A percentile compares a stretch with the other conserved stretches of the same genome.
Conservation (phyloP, 2,888 invertebrate species). For the Archaeoteleia sp. region DNA sequence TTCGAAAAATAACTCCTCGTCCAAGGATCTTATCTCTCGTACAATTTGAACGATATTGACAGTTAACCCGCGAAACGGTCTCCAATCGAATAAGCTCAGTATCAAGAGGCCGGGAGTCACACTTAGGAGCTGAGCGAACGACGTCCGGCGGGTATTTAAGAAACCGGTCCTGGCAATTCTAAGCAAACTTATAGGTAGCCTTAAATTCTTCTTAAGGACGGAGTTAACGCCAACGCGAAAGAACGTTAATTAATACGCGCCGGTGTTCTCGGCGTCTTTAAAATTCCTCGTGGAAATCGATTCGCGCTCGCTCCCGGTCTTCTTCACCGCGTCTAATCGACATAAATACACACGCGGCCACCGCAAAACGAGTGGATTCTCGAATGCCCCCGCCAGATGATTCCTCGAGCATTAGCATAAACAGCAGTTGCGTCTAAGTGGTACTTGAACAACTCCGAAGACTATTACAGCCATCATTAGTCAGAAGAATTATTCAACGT, state of each 20-base stretch:
- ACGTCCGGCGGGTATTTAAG: slow-evolving; percentile 6
- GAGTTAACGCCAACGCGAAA: slow-evolving; percentile 50
- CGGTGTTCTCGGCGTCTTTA: slow-evolving; percentile 50
- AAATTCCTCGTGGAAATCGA: slow-evolving; percentile 52
- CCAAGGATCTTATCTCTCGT: not conserved
- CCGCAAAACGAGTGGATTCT: slow-evolving; percentile 25
- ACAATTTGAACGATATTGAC: slow-evolving; percentile 11
- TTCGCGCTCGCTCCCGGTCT: slow-evolving; percentile 53
- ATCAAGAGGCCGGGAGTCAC: slow-evolving; percentile 12
- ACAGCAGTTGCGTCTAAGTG: slow-evolving; percentile 9
- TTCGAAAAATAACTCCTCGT: too few species aligned
- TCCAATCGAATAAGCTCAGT: slow-evolving; percentile 3
- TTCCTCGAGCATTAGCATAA: slow-evolving; percentile 40
- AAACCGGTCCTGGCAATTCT: slow-evolving; percentile 43
- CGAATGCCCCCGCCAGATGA: slow-evolving; percentile 23
- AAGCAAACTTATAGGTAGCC: slow-evolving; percentile 46
- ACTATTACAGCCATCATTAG: too few species aligned
- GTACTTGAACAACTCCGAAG: too few species aligned
- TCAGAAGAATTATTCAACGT: too few species aligned
- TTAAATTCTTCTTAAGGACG: slow-evolving; percentile 50
- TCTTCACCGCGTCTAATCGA: slow-evolving; percentile 45
- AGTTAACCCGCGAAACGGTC: too few species aligned
- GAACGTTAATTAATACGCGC: slow-evolving; percentile 50
- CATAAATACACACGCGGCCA: slow-evolving; percentile 34
- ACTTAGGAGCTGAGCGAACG: not conserved